Evolutionary conservation across 2,888 invertebrate species (phyloP).

Genomic region (Drosophila neutralis): DNA sequence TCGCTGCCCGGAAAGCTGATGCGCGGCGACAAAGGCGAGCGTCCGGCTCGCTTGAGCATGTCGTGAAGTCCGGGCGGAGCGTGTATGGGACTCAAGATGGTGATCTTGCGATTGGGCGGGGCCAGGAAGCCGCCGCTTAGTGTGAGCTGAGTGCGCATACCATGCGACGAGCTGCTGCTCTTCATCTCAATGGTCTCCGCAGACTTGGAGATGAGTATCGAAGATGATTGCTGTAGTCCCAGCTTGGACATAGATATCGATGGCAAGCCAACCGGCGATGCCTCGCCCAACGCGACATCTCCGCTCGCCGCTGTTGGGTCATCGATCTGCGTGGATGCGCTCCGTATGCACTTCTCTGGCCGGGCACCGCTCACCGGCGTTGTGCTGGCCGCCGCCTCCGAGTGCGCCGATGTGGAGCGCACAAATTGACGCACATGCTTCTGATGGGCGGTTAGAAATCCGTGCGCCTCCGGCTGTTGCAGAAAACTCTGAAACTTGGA

Average conservation of each 20-base stretch:
- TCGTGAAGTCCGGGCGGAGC: conserved; percentile 87
- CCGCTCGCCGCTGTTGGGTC: conserved; percentile 66
- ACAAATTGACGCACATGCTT: conserved; percentile 85
- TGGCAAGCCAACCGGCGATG: conserved; percentile 41
- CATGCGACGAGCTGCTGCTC: conserved; percentile 77
- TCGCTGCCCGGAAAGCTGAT: conserved; percentile 85
- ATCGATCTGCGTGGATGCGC: conserved; percentile 84
- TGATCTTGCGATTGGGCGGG: conserved; percentile 87
- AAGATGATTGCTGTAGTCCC: conserved; percentile 84
- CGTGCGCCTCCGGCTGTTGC: conserved; percentile 83
- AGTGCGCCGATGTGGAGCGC: conserved; percentile 85
- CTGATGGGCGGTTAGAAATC: conserved; percentile 84
- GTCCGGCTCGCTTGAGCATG: conserved; percentile 83
- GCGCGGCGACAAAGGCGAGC: conserved; percentile 84
- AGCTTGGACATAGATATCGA: conserved; percentile 72
- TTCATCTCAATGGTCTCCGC: conserved; percentile 85
- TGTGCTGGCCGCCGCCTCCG: conserved; percentile 78
- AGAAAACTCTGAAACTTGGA: conserved; percentile 84
- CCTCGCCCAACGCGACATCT: conserved; percentile 40
- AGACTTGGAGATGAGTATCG: conserved; percentile 84
- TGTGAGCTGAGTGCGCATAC: conserved; percentile 84
- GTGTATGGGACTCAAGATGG: conserved; percentile 92
- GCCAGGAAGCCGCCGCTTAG: conserved; percentile 84
- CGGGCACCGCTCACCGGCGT: conserved; percentile 65
- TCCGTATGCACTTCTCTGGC: conserved; percentile 84